These are phyloP conservation scores for Taxidea taxus DNA, from an alignment of 2,113 vertebrate species.

Conservation along the genomic window DNA sequence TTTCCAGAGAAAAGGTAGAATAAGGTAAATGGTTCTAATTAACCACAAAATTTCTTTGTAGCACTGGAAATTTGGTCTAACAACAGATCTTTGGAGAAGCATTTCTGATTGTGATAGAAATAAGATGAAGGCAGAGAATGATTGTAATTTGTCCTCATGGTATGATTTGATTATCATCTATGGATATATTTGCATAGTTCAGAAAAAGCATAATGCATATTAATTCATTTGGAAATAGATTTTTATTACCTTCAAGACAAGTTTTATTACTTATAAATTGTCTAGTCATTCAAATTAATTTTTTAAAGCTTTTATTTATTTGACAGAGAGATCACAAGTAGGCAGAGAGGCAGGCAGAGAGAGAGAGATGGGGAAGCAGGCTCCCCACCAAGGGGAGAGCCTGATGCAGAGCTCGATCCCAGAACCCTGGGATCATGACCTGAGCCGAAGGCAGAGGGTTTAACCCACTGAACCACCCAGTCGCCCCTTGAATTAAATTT, in stretches of 20 bases:
- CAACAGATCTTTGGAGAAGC: background rate
- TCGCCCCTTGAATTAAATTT: background rate
- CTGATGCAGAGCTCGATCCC: no score
- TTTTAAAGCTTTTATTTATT: no score
- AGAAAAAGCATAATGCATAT: background rate
- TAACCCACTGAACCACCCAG: no score
- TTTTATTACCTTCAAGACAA: background rate
- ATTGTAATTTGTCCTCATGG: background rate
- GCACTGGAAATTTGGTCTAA: background rate
- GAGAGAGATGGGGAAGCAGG: no score
- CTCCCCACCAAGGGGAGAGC: no score
- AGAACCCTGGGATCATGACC: no score
- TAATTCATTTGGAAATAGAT: background rate
- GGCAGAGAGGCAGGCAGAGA: no score
- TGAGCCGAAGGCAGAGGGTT: no score
- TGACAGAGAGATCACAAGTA: no score
- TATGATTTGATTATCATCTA: background rate
- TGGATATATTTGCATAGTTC: background rate
- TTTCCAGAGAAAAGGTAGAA: background rate
- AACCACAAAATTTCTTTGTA: background rate
- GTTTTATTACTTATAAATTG: background rate
- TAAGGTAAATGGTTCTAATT: background rate
- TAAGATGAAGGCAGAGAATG: background rate
- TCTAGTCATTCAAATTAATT: background rate
- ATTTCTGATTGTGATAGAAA: conserved; percentile 1